phyloP scores from a whole-genome alignment of 2,113 vertebrate genomes.

The Excalfactoria chinensis region DNA sequence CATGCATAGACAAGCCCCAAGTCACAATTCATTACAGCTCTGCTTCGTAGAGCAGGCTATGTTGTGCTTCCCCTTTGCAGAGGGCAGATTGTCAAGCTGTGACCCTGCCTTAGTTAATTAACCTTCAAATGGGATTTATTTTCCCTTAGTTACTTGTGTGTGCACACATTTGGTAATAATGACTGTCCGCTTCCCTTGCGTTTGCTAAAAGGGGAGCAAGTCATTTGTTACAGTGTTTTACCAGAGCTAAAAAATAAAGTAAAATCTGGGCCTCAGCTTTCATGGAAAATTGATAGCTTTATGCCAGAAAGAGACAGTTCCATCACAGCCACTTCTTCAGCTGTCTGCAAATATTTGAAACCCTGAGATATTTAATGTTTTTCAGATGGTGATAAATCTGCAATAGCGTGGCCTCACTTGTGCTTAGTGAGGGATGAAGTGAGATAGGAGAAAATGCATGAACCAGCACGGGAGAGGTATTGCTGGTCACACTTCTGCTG shows the following conservation, averaged over 20 bases:
- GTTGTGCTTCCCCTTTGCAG: slow-evolving; percentile 68
- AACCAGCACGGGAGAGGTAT: slow-evolving; percentile 41
- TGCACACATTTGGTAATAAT: slow-evolving; percentile 69
- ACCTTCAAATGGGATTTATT: slow-evolving; percentile 76
- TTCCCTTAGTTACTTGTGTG: slow-evolving; percentile 61
- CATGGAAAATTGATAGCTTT: slow-evolving; percentile 74
- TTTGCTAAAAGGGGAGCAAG: slow-evolving; percentile 44
- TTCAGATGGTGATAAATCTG: slow-evolving; percentile 74
- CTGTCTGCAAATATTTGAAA: slow-evolving; percentile 76
- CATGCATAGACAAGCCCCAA: slow-evolving; percentile 56
- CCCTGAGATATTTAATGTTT: slow-evolving; percentile 72
- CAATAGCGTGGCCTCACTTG: slow-evolving; percentile 3
- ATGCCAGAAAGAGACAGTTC: slow-evolving; percentile 74
- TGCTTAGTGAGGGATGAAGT: slow-evolving; percentile 74
- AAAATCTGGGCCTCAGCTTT: slow-evolving; percentile 26
- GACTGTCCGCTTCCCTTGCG: neutral
- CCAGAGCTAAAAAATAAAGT: slow-evolving; percentile 21
- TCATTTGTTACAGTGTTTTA: slow-evolving; percentile 60
- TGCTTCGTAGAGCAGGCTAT: neutral
- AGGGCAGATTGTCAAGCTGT: slow-evolving; percentile 73
- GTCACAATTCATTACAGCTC: slow-evolving; percentile 64
- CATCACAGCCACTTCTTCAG: slow-evolving; percentile 74
- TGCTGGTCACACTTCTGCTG: slow-evolving; percentile 60
- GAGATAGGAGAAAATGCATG: slow-evolving; percentile 70
- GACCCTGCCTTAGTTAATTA: slow-evolving; percentile 74